These are phyloP conservation scores for Adineta ricciae DNA, from an alignment of 2,888 invertebrate species.

Conservation along the genomic window DNA sequence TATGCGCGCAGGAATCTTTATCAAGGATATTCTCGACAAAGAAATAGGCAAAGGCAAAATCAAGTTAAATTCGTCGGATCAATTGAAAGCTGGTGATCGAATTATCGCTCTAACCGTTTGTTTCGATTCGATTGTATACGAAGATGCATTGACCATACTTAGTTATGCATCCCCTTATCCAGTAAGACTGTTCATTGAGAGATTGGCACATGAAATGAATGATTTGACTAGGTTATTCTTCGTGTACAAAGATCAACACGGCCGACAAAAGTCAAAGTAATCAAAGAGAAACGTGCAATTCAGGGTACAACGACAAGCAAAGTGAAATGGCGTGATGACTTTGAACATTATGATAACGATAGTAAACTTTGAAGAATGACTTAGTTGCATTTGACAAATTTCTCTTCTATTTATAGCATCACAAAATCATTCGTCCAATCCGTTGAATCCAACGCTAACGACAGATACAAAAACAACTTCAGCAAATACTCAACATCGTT, in stretches of 20 bases:
- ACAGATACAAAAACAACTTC: too few relatives aligned
- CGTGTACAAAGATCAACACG: background rate
- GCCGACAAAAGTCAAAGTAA: too few relatives aligned
- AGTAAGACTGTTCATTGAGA: conserved; percentile 35
- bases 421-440: too few relatives aligned
- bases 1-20: conserved; percentile 75
- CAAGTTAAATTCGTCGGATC: conserved; percentile 49
- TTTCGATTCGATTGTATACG: conserved; percentile 75
- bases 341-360: background rate
- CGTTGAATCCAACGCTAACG: too few relatives aligned
- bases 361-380: background rate
- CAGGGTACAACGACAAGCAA: background rate
- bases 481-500: too few relatives aligned
- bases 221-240: background rate
- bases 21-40: conserved; percentile 72
- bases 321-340: background rate
- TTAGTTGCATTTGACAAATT: background rate
- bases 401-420: background rate
- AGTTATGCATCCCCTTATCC: conserved; percentile 78
- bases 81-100: conserved; percentile 58
- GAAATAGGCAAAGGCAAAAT: conserved; percentile 76
- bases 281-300: background rate
- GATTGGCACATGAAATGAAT: background rate
- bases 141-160: conserved; percentile 76
- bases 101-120: conserved; percentile 75